Evolutionary conservation across 2,888 invertebrate species (phyloP).

Genomic region (Melanargia galathea): DNA sequence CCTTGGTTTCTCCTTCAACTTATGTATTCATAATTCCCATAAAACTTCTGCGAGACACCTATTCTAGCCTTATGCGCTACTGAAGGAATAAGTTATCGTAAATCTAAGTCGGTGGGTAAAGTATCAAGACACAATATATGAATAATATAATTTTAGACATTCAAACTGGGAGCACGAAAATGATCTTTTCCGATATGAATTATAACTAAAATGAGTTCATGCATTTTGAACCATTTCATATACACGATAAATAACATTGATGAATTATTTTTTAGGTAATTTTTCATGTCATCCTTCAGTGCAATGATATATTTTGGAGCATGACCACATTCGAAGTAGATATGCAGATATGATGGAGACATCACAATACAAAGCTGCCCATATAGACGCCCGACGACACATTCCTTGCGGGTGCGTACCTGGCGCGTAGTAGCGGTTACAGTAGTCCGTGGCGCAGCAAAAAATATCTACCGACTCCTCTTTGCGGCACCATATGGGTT

Average conservation of each 20-base stretch:
- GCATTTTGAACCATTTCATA: constrained; percentile 12
- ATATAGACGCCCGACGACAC: constrained; percentile 59
- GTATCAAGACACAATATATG: neutral
- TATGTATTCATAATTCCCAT: constrained; percentile 2
- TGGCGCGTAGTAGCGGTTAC: constrained; percentile 80
- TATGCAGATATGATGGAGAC: constrained; percentile 53
- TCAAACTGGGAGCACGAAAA: neutral
- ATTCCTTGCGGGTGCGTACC: constrained; percentile 67
- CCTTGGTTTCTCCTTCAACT: neutral
- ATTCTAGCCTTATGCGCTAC: neutral
- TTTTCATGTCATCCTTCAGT: constrained; percentile 4
- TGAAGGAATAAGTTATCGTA: neutral
- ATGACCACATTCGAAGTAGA: neutral
- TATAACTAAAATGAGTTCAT: constrained; percentile 12
- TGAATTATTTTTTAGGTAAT: neutral
- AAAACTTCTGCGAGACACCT: neutral
- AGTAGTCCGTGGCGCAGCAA: constrained; percentile 88
- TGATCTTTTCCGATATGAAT: constrained; percentile 1
- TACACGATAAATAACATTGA: neutral
- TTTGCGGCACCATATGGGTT: constrained; percentile 84
- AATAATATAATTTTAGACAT: neutral
- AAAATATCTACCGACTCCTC: constrained; percentile 63
- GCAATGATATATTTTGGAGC: constrained; percentile 2
- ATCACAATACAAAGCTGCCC: constrained; percentile 73
- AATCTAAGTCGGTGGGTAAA: neutral